phyloP scores from a whole-genome alignment of 2,797 vertebrate genomes.

The Sphaeramia orbicularis region DNA sequence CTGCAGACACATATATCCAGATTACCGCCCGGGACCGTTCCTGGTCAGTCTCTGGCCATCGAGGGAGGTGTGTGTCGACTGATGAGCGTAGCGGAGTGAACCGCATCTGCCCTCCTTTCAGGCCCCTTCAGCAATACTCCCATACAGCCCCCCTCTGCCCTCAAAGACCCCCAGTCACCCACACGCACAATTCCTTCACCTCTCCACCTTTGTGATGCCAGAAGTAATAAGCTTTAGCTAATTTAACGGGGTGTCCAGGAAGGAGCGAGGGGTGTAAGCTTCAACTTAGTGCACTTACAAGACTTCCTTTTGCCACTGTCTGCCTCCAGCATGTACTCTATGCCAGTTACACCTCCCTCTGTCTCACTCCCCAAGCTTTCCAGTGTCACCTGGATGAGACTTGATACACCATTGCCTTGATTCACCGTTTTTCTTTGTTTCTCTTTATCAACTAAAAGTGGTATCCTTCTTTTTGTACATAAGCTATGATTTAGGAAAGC shows the following conservation, averaged over 20 bases:
- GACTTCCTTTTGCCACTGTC: conserved; percentile 68
- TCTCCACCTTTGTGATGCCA: conserved; percentile 56
- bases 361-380: conserved; percentile 25
- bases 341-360: conserved; percentile 35
- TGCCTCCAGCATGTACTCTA: conserved; percentile 75
- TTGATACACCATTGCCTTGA: conserved; percentile 75
- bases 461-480: conserved; percentile 74
- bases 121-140: conserved; percentile 73
- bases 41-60: conserved; percentile 98
- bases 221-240: conserved; percentile 78
- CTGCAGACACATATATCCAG: conserved; percentile 98
- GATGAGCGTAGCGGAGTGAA: conserved; percentile 87
- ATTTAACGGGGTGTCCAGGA: conserved; percentile 81
- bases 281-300: conserved; percentile 77
- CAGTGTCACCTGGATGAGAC: conserved; percentile 74
- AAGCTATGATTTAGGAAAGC: conserved; percentile 79
- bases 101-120: conserved; percentile 37
- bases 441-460: conserved; percentile 47
- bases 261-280: conserved; percentile 62
- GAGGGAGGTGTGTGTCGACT: conserved; percentile 98
- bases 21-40: conserved; percentile 95
- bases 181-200: background rate
- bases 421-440: conserved; percentile 52
- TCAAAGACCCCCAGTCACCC: conserved; percentile 19
- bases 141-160: conserved; percentile 6